These are phyloP conservation scores for Caenorhabditis sp. DNA, from an alignment of 2,888 invertebrate genomes.

Conservation along the genomic window DNA sequence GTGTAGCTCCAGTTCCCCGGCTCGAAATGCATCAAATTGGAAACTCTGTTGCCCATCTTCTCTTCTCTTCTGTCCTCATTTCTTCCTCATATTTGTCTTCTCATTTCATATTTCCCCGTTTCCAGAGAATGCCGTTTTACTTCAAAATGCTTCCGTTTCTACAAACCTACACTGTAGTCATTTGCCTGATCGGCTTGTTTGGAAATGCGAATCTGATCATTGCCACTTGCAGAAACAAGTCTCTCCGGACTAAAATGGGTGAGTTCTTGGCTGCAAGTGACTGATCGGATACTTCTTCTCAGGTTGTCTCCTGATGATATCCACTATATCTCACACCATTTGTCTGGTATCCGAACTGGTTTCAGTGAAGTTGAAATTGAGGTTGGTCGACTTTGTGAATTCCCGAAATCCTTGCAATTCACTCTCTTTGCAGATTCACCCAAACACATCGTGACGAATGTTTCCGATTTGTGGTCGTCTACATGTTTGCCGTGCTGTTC, in stretches of 20 bases:
- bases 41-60: not conserved
- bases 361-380: constrained; percentile 52
- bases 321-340: constrained; percentile 57
- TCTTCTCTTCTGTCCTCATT: not conserved
- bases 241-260: constrained; percentile 58
- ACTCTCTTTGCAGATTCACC: constrained; percentile 47
- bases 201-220: constrained; percentile 57
- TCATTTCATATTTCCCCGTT: constrained; percentile 19
- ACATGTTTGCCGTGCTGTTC: constrained; percentile 62
- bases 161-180: constrained; percentile 47
- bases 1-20: not conserved
- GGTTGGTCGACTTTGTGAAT: too few species aligned
- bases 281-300: not conserved
- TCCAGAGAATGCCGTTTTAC: constrained; percentile 43
- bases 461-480: constrained; percentile 58
- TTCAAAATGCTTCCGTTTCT: constrained; percentile 43
- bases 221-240: constrained; percentile 52
- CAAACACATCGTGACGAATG: constrained; percentile 61
- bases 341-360: constrained; percentile 55
- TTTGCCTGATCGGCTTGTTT: constrained; percentile 52
- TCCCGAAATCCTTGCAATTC: too few species aligned
- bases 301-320: constrained; percentile 58
- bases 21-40: not conserved
- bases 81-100: not conserved
- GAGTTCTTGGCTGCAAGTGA: not conserved